Base-by-base conservation (phyloP, 2,888 invertebrate species). In the Shargacucullia verbasci region DNA sequence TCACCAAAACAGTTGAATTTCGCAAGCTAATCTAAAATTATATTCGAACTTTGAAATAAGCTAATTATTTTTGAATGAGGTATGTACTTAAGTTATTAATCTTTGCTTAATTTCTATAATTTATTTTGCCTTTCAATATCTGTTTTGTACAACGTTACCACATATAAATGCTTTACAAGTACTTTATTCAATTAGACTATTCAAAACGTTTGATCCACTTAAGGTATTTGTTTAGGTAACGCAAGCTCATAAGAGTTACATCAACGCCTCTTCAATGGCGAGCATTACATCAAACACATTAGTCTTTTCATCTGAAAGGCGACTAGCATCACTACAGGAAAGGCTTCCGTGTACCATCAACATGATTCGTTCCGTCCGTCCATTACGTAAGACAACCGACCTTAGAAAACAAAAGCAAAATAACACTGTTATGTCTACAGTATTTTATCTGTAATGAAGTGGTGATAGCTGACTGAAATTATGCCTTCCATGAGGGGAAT, bases 221-320 rank as follows among this genome's bases (percentile, higher is more conserved):
- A 50, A 50, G 46, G 54, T 38, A 55, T 61, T 58, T 49, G 41
- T 66, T 46, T 53, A 50, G 27, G 38, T 68, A 59, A 58, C 54
- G 37, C 12, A 25, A 9, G 49, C 27, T 45, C 60, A 13, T 35
- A 57, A 52, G 43, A 47, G 50, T 76, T 66, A 58, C 54, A 47
- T 68, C 69, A 59, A 53, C 63, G 59, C 52, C 58, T 62, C 63
- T 61, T 67, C 56, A 68, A 55, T 66, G 39, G 49, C 44, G 35
- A 34, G 39, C 43, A 40, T 63, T 65, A 73, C 58, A 59, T 71
- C 61, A 60, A 66, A 74, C 43, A 53, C 37, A 59, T 69, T 15
- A 38, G 62, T 52, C 50, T 57, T 59, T 68, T 64, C 59, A 71
- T 67, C 59, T 68, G 14, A 40, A 59, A 57, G 60, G 29, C 44